These are phyloP conservation scores for Sarcophaga bullata DNA, from an alignment of 1,140 invertebrate species.

Conservation along the genomic window DNA sequence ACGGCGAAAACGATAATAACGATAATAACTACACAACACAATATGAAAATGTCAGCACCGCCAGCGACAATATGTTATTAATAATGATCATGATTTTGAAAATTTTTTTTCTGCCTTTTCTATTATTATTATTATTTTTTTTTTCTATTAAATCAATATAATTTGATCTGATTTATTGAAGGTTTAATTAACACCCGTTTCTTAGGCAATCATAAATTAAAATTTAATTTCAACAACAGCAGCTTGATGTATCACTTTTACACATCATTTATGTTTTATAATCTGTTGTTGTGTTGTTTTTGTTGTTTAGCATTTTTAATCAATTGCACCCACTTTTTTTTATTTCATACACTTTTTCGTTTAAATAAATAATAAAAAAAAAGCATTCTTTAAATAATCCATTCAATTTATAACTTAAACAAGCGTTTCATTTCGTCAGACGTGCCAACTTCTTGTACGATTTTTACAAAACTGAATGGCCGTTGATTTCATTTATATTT, in stretches of 20 bases:
- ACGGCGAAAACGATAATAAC: background rate
- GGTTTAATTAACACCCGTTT: constrained; percentile 2
- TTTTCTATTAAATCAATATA: background rate
- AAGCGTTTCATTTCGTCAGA: background rate
- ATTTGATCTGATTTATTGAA: background rate
- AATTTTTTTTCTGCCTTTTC: background rate
- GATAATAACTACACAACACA: background rate
- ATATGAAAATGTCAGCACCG: background rate
- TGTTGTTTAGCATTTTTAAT: background rate
- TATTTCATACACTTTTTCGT: background rate
- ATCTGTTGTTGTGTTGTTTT: background rate
- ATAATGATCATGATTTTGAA: constrained; percentile 3
- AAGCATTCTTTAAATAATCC: no score
- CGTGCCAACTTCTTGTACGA: constrained; percentile 17
- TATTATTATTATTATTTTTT: background rate
- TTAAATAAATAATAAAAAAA: background rate
- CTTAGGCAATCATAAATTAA: background rate
- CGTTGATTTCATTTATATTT: constrained; percentile 19
- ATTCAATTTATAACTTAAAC: background rate
- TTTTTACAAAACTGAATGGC: constrained; percentile 13
- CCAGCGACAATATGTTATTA: no score
- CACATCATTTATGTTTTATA: background rate
- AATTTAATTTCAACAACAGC: background rate
- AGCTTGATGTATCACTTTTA: background rate
- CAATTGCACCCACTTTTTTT: constrained; percentile 20